Evolutionary conservation across 2,888 invertebrate species (phyloP).

Genomic region (Dryobota labecula): DNA sequence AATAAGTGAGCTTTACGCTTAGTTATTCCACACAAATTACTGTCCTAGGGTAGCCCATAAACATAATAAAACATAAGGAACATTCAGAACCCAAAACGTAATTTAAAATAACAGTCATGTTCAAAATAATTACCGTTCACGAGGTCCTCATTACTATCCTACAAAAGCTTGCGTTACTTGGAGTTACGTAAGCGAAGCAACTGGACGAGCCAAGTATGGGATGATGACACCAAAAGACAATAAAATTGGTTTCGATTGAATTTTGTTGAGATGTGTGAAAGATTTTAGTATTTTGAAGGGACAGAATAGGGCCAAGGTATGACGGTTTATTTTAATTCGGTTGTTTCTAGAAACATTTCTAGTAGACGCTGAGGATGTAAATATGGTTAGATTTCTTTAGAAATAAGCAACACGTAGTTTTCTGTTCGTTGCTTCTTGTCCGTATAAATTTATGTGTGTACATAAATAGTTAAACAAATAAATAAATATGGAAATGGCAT

Average conservation of each 20-base stretch:
- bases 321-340: constrained; percentile 2
- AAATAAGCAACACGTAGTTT: no score
- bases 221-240: constrained; percentile 63
- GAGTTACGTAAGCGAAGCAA: constrained; percentile 48
- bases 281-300: constrained; percentile 47
- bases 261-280: constrained; percentile 58
- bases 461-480: no score
- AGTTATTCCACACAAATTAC: constrained; percentile 13
- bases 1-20: not conserved
- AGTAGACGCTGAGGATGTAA: not conserved
- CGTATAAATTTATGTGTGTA: no score
- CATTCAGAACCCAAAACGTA: constrained; percentile 26
- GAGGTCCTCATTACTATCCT: constrained; percentile 49
- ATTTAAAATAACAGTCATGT: constrained; percentile 51
- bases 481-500: no score
- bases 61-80: constrained; percentile 27
- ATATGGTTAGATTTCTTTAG: no score
- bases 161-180: constrained; percentile 57
- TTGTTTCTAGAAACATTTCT: not conserved
- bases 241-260: constrained; percentile 65
- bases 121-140: constrained; percentile 57
- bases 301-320: constrained; percentile 53
- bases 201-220: constrained; percentile 57
- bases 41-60: constrained; percentile 2
- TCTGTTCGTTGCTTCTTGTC: no score